A percentile compares a stretch with the other conserved stretches of the same genome.
Conservation (phyloP, 2,888 invertebrate species). For the Tetrapedia diversipes region DNA sequence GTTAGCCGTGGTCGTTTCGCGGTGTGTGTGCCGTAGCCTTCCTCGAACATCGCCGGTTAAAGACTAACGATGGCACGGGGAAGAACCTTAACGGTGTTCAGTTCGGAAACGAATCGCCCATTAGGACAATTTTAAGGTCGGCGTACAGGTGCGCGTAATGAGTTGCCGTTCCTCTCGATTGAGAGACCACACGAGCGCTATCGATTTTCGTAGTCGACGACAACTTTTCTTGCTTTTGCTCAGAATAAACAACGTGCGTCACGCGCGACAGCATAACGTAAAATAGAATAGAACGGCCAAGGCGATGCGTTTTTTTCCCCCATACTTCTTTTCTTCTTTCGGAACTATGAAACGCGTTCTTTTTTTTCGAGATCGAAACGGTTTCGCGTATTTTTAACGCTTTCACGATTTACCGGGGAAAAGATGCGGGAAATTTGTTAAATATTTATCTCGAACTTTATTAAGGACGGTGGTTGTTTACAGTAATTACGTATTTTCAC, state of each 20-base stretch:
- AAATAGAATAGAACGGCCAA: not conserved
- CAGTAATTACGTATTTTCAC: no score
- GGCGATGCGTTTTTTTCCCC: no score
- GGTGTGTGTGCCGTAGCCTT: not conserved
- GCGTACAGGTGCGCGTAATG: not conserved
- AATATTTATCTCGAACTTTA: no score
- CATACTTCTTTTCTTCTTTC: no score
- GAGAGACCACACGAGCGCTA: not conserved
- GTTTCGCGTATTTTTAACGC: no score
- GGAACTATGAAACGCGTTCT: no score
- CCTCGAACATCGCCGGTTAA: not conserved
- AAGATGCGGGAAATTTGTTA: no score
- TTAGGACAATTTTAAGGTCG: not conserved
- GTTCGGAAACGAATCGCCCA: not conserved
- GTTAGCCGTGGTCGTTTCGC: not conserved
- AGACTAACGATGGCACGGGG: not conserved
- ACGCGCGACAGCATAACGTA: not conserved
- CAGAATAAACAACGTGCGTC: slow-evolving; percentile 18
- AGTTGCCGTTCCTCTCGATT: slow-evolving; percentile 1
- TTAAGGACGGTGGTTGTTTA: no score
- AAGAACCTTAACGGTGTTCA: not conserved
- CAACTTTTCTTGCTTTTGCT: slow-evolving; percentile 12
- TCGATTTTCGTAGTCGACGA: slow-evolving; percentile 25
- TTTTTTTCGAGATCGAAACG: no score
- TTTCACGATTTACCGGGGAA: no score